Percentiles rank a stretch among this genome's conserved stretches.
Evolutionary conservation across 2,797 vertebrate species (phyloP).

Genomic region (Gymnopithys bicolor): DNA sequence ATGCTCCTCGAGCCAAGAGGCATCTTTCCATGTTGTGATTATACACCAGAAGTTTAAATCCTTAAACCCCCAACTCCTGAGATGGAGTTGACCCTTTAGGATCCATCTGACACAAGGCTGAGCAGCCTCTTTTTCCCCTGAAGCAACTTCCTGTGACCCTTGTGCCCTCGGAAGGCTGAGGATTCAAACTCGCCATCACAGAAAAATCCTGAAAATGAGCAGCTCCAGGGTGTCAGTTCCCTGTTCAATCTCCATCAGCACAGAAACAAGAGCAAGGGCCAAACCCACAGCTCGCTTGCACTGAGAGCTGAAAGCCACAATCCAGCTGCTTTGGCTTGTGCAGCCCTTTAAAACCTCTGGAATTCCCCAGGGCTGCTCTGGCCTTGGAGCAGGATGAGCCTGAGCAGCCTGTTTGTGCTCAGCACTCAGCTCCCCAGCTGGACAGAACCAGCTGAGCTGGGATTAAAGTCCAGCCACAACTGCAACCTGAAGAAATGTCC

Average conservation of each 20-base stretch:
- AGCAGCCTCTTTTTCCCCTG: neutral
- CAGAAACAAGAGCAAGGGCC: neutral
- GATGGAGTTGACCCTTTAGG: neutral
- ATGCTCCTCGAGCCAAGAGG: neutral
- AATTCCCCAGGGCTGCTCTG: neutral
- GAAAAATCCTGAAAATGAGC: neutral
- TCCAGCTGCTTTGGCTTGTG: conserved; percentile 25
- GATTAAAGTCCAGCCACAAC: neutral
- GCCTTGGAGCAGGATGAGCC: neutral
- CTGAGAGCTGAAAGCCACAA: neutral
- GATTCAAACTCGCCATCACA: neutral
- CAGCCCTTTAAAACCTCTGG: neutral
- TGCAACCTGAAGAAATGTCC: neutral
- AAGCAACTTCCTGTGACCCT: neutral
- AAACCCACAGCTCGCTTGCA: neutral
- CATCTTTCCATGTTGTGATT: neutral
- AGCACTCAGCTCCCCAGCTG: neutral
- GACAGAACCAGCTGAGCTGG: neutral
- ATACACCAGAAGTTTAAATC: neutral
- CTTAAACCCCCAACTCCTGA: neutral
- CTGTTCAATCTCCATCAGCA: neutral
- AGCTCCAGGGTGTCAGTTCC: neutral
- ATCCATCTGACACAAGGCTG: neutral
- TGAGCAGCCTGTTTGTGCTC: neutral
- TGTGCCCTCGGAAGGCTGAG: neutral